A percentile compares a stretch with the other conserved stretches of the same genome.
These are phyloP conservation scores for Trichonephila clavipes DNA, from an alignment of 1,140 invertebrate species.

Conservation along the genomic window DNA sequence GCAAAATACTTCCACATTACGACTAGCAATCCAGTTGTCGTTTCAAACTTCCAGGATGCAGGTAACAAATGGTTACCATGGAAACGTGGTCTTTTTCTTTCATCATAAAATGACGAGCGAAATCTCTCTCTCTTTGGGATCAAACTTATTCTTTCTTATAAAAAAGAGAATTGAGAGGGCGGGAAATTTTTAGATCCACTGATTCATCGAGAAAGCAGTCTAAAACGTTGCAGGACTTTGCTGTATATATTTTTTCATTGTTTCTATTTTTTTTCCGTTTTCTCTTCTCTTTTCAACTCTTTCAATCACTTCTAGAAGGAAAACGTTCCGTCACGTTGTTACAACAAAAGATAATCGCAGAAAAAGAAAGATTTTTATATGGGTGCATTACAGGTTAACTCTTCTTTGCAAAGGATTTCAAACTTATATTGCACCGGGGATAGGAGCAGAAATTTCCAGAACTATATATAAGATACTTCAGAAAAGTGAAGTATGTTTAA, in stretches of 20 bases:
- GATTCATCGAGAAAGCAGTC: background rate
- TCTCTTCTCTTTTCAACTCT: background rate
- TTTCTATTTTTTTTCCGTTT: background rate
- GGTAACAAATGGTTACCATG: conserved; percentile 44
- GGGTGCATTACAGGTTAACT: conserved; percentile 1
- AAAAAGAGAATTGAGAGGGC: background rate
- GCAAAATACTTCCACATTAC: background rate
- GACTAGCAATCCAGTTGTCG: background rate
- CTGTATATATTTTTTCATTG: background rate
- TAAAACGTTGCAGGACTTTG: background rate
- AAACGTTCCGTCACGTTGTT: conserved; percentile 14
- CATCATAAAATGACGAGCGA: conserved; percentile 30
- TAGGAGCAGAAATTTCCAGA: background rate
- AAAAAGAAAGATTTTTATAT: background rate
- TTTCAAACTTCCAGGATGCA: conserved; percentile 5
- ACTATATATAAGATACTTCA: background rate
- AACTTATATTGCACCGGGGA: background rate
- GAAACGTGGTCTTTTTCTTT: conserved; percentile 9
- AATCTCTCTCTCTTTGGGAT: conserved; percentile 53
- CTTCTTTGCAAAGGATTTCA: background rate
- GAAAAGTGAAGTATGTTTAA: too few relatives aligned
- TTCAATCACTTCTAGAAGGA: conserved; percentile 11
- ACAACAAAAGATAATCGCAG: background rate
- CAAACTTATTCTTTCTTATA: conserved; percentile 24
- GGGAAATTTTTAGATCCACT: conserved; percentile 43